Evolutionary conservation across 2,888 invertebrate species (phyloP).

Genomic region (Cheilosia vernalis): DNA sequence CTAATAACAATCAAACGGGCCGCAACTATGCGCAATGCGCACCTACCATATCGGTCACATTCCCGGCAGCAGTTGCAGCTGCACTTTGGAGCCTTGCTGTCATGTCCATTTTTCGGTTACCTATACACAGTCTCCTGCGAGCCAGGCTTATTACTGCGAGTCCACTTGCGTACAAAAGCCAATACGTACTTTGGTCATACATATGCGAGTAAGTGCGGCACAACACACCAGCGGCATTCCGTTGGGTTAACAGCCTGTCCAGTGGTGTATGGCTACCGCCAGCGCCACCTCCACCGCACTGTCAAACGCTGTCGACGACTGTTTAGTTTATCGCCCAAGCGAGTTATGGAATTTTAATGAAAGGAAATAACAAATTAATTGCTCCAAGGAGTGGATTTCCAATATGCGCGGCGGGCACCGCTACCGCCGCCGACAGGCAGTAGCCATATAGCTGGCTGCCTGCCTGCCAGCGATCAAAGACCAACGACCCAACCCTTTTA

Average conservation of each 20-base stretch:
- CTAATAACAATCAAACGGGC: conserved; percentile 66
- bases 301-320: conserved; percentile 67
- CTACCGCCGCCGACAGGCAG: conserved; percentile 21
- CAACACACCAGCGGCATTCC: conserved; percentile 66
- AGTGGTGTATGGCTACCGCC: conserved; percentile 28
- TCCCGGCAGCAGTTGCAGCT: conserved; percentile 64
- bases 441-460: conserved; percentile 20
- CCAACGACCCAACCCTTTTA: conserved; percentile 62
- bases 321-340: conserved; percentile 71
- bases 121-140: conserved; percentile 35
- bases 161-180: conserved; percentile 55
- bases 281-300: conserved; percentile 35
- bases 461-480: conserved; percentile 42
- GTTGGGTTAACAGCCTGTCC: conserved; percentile 57
- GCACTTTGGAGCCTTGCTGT: conserved; percentile 47
- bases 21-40: conserved; percentile 23
- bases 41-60: conserved; percentile 64
- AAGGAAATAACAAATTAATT: conserved; percentile 74
- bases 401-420: conserved; percentile 13
- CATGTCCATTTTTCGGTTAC: conserved; percentile 44
- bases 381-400: conserved; percentile 65
- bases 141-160: conserved; percentile 35
- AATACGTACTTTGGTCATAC: conserved; percentile 42
- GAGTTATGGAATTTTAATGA: conserved; percentile 75
- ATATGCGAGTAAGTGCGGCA: conserved; percentile 43